Percentiles rank a stretch among this genome's conserved stretches.
Evolutionary conservation across 2,888 invertebrate species (phyloP).

Genomic region (Dichetophora obliterata): DNA sequence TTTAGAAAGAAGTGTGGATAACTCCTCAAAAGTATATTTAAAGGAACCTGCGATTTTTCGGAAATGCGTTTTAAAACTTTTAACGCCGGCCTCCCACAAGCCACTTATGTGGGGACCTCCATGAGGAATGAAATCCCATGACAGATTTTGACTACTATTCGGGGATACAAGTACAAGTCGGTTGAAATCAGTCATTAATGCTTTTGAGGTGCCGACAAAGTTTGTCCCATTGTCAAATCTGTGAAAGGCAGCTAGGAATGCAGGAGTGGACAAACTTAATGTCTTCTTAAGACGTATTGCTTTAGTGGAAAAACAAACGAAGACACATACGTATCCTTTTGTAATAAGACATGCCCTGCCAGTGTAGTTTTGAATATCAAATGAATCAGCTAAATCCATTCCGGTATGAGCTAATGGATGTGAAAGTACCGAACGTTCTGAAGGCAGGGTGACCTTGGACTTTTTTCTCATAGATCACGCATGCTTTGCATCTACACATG

Average conservation of each 20-base stretch:
- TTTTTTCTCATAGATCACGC: too few relatives aligned
- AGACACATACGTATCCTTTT: slow-evolving; percentile 45
- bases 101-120: too few relatives aligned
- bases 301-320: slow-evolving; percentile 44
- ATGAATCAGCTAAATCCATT: too few relatives aligned
- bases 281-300: slow-evolving; percentile 44
- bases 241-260: slow-evolving; percentile 45
- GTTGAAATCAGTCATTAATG: slow-evolving; percentile 21
- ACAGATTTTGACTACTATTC: too few relatives aligned
- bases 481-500: too few relatives aligned
- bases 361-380: too few relatives aligned
- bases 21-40: neutral
- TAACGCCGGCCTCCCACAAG: neutral
- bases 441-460: neutral
- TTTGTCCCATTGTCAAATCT: slow-evolving; percentile 43
- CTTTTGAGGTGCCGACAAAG: slow-evolving; percentile 24
- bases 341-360: slow-evolving; percentile 21
- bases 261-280: slow-evolving; percentile 35
- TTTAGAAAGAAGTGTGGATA: neutral
- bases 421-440: neutral
- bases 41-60: neutral
- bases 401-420: neutral
- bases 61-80: neutral
- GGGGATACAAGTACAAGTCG: too few relatives aligned
- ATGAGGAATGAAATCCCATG: too few relatives aligned